Conservation (phyloP, 2,888 invertebrate species). For the Heliconius ethilla region DNA sequence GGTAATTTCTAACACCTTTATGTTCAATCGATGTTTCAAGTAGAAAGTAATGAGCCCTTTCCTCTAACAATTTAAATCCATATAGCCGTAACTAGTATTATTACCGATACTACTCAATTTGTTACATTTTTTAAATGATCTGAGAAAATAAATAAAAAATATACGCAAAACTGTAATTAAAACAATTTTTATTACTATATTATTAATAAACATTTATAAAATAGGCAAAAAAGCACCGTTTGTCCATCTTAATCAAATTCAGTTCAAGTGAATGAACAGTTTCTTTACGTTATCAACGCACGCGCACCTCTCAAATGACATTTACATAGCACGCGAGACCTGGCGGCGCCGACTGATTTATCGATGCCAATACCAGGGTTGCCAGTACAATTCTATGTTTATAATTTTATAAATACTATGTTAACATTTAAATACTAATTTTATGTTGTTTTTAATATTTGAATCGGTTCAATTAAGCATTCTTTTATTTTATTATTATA, state of each 20-base stretch:
- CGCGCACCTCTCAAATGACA: conserved; percentile 39
- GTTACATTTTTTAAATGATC: not conserved
- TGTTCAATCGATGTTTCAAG: conserved; percentile 23
- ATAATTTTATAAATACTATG: conserved; percentile 24
- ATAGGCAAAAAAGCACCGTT: not conserved
- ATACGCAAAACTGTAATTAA: not conserved
- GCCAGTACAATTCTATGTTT: conserved; percentile 26
- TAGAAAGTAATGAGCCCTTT: conserved; percentile 27
- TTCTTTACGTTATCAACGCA: conserved; percentile 36
- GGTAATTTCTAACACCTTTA: conserved; percentile 38
- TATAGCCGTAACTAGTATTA: no score
- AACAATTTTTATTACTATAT: not conserved
- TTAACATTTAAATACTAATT: conserved; percentile 10
- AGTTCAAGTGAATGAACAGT: conserved; percentile 23
- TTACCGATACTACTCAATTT: not conserved
- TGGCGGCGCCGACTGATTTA: conserved; percentile 65
- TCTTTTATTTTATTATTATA: not conserved
- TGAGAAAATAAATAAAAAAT: not conserved
- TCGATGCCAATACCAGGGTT: conserved; percentile 47
- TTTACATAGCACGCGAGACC: conserved; percentile 58
- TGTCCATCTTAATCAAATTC: conserved; percentile 3
- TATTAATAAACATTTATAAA: not conserved
- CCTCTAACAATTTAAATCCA: conserved; percentile 13
- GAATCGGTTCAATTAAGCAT: not conserved
- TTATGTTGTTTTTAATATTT: not conserved